These are phyloP conservation scores for Drosophila pegasa DNA, from an alignment of 2,888 invertebrate species.

Conservation along the genomic window DNA sequence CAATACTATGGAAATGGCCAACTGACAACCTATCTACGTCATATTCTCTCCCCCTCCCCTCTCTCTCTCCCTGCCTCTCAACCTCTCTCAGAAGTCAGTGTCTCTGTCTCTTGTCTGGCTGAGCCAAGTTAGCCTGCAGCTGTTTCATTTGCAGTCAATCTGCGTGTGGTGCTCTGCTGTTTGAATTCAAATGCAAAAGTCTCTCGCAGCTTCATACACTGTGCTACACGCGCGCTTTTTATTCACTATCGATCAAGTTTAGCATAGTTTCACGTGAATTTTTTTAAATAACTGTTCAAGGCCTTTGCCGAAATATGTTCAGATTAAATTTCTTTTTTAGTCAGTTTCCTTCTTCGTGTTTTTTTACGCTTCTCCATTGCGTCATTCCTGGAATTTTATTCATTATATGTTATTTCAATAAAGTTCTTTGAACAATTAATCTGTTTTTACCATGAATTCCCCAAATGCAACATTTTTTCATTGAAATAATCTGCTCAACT, in stretches of 20 bases:
- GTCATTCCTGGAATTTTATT: background rate
- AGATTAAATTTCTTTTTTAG: background rate
- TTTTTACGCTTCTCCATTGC: background rate
- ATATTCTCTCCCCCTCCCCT: background rate
- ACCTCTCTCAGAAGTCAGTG: background rate
- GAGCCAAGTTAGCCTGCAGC: constrained; percentile 6
- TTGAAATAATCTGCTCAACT: background rate
- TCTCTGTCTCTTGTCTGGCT: background rate
- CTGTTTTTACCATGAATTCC: background rate
- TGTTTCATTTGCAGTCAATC: constrained; percentile 53
- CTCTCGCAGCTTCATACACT: constrained; percentile 6
- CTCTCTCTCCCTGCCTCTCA: background rate
- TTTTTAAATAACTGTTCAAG: background rate
- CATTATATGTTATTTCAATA: too few species aligned
- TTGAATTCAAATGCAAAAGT: constrained; percentile 13
- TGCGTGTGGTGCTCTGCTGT: constrained; percentile 12
- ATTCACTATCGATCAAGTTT: background rate
- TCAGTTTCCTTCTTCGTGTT: too few species aligned
- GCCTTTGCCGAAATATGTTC: background rate
- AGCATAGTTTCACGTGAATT: background rate
- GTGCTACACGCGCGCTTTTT: background rate
- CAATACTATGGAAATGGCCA: constrained; percentile 16
- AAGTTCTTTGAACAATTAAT: background rate
- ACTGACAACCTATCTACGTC: background rate
- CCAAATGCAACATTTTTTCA: background rate